phyloP scores from a whole-genome alignment of 2,888 invertebrate species.

The Barypeithes pellucidus region DNA sequence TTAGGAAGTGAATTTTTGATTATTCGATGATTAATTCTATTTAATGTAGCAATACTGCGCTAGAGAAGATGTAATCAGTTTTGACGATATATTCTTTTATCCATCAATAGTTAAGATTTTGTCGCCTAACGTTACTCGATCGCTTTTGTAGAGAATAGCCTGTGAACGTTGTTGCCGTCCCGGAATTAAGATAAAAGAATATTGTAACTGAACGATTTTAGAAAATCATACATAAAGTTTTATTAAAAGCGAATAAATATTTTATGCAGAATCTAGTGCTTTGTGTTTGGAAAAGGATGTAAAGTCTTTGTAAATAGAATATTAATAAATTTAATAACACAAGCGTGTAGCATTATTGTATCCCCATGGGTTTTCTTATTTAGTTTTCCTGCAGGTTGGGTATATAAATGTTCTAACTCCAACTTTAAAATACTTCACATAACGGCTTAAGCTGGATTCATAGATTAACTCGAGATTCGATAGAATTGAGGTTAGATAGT shows the following conservation, averaged over 20 bases:
- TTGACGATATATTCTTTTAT: neutral
- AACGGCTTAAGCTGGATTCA: no score
- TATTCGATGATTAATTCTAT: no score
- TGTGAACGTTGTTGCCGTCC: constrained; percentile 33
- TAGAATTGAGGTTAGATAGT: no score
- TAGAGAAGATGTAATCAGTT: neutral
- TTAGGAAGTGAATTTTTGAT: no score
- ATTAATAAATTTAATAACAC: constrained; percentile 39
- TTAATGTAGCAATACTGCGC: no score
- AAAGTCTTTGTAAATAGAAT: constrained; percentile 33
- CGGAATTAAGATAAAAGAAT: neutral
- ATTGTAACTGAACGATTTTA: constrained; percentile 2
- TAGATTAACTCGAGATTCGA: no score
- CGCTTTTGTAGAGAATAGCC: constrained; percentile 3
- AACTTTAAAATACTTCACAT: no score
- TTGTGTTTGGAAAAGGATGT: constrained; percentile 22
- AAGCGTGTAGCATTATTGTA: neutral
- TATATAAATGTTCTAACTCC: no score
- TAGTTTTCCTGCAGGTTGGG: neutral
- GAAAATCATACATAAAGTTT: constrained; percentile 2
- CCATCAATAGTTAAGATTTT: no score
- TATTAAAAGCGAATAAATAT: constrained; percentile 7
- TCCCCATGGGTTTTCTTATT: neutral
- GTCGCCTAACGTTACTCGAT: neutral
- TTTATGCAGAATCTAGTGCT: constrained; percentile 13